Conservation (phyloP, 2,888 invertebrate genomes). For the Spisula solida region DNA sequence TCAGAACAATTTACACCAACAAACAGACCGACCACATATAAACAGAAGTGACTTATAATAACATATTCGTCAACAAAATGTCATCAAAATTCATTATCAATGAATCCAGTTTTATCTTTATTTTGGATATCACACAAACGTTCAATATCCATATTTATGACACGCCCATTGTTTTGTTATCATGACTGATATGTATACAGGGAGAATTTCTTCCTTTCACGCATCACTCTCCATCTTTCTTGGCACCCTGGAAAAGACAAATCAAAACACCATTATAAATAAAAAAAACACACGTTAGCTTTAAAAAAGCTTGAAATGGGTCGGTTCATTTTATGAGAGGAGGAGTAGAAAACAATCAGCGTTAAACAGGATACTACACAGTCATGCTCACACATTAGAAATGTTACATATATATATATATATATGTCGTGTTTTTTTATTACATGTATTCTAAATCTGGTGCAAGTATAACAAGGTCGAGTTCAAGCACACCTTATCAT, state of each 20-base stretch:
- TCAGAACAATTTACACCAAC: not conserved
- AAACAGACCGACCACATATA: not conserved
- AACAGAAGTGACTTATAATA: not conserved
- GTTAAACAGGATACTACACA: not conserved
- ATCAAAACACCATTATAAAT: not conserved
- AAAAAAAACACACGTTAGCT: not conserved
- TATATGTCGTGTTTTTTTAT: not conserved
- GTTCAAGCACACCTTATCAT: too few relatives aligned
- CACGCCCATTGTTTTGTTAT: not conserved
- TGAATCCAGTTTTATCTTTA: not conserved
- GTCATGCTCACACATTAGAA: not conserved
- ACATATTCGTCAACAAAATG: not conserved
- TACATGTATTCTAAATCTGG: not conserved
- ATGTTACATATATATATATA: not conserved
- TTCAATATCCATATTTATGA: not conserved
- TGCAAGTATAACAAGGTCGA: too few relatives aligned
- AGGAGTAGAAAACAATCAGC: not conserved
- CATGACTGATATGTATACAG: constrained; percentile 17
- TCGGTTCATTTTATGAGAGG: not conserved
- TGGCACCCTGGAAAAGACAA: constrained; percentile 27
- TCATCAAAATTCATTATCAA: not conserved
- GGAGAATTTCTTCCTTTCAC: not conserved
- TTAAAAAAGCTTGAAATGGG: not conserved
- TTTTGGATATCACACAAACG: not conserved
- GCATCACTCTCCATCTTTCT: constrained; percentile 48